Percentiles rank a stretch among this genome's conserved stretches.
Conservation (phyloP, 2,113 vertebrate genomes). For the Poeciliopsis prolifica region DNA sequence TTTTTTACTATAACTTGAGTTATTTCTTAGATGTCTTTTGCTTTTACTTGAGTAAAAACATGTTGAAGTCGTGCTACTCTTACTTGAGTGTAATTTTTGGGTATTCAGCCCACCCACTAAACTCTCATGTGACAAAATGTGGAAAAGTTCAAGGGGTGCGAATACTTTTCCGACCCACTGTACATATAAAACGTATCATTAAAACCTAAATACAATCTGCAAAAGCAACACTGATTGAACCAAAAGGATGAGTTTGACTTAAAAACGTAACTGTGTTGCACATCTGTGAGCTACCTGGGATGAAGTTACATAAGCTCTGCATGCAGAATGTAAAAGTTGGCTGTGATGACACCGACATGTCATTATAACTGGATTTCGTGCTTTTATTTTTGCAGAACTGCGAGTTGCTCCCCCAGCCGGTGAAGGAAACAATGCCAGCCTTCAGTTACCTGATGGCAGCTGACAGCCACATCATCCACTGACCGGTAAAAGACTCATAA, state of each 20-base stretch:
- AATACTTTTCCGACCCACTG: no score
- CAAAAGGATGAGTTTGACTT: neutral
- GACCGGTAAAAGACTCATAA: conserved; percentile 9
- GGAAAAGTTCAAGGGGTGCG: no score
- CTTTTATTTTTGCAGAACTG: conserved; percentile 13
- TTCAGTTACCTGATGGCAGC: conserved; percentile 51
- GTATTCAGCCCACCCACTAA: no score
- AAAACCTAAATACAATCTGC: neutral
- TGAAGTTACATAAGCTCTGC: neutral
- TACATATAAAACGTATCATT: neutral
- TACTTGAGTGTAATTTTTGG: no score
- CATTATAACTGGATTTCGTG: neutral
- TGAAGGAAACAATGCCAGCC: conserved; percentile 15
- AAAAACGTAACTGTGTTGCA: neutral
- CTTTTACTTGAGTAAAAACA: no score
- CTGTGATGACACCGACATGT: no score
- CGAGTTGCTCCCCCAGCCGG: conserved; percentile 49
- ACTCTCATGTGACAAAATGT: no score
- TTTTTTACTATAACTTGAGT: no score
- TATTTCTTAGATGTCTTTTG: no score
- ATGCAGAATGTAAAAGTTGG: neutral
- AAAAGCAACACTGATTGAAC: neutral
- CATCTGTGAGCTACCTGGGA: neutral
- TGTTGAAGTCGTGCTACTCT: no score
- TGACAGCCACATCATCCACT: conserved; percentile 64